phyloP scores from a whole-genome alignment of 2,888 invertebrate genomes.

The Eurytoma californica region DNA sequence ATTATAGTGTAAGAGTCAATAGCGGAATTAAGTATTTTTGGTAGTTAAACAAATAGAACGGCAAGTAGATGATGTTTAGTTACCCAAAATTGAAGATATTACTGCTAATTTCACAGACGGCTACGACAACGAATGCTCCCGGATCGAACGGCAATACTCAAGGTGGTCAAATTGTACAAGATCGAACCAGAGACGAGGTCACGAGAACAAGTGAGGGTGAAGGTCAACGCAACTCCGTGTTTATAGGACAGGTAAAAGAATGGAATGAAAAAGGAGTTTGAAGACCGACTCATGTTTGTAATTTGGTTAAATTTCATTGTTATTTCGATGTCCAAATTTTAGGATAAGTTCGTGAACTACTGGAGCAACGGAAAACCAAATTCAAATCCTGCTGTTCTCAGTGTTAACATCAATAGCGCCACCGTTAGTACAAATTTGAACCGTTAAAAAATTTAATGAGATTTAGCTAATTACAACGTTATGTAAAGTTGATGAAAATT shows the following conservation, averaged over 20 bases:
- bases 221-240: conserved; percentile 71
- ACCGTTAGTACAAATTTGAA: conserved; percentile 62
- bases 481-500: too few species aligned
- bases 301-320: conserved; percentile 47
- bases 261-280: not conserved
- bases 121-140: conserved; percentile 59
- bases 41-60: too few species aligned
- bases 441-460: not conserved
- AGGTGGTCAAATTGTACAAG: conserved; percentile 69
- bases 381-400: conserved; percentile 67
- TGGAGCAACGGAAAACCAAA: conserved; percentile 67
- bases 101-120: conserved; percentile 48
- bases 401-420: conserved; percentile 70
- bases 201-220: conserved; percentile 67
- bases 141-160: conserved; percentile 64
- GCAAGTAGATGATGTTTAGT: not conserved
- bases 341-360: conserved; percentile 73
- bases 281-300: conserved; percentile 60
- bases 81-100: conserved; percentile 28
- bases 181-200: conserved; percentile 69
- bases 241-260: conserved; percentile 72
- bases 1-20: not conserved
- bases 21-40: too few species aligned
- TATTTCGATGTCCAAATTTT: conserved; percentile 61
- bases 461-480: too few species aligned